Evolutionary conservation across 2,113 vertebrate genomes (phyloP).

Genomic region (Myiopsitta monachus): DNA sequence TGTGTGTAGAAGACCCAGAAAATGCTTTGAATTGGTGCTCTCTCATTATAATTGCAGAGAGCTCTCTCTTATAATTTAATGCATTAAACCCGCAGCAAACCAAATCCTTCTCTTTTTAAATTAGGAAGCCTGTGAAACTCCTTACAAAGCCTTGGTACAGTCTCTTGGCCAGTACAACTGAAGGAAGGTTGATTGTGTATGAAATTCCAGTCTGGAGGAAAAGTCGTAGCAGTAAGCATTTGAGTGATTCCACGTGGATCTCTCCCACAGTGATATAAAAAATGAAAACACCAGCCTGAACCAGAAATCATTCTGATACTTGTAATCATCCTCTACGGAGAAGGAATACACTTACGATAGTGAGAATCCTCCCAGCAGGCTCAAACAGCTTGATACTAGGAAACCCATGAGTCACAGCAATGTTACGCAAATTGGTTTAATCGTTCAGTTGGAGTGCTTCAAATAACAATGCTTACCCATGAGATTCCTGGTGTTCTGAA

Average conservation of each 20-base stretch:
- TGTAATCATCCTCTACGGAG: not conserved
- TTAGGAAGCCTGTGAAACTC: not conserved
- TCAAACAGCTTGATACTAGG: not conserved
- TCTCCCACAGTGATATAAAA: not conserved
- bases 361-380: not conserved
- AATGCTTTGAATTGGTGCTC: not conserved
- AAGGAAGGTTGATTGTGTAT: not conserved
- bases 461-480: not conserved
- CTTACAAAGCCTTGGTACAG: accelerated
- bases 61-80: not conserved
- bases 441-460: not conserved
- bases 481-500: not conserved
- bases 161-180: not conserved
- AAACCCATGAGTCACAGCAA: not conserved
- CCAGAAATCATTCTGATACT: not conserved
- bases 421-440: not conserved
- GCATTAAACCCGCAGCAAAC: not conserved
- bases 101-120: not conserved
- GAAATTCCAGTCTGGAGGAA: not conserved
- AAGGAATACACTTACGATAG: not conserved
- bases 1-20: not conserved
- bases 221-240: not conserved
- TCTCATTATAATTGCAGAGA: not conserved
- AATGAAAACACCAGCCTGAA: not conserved
- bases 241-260: not conserved